Percentiles rank a stretch among this genome's conserved stretches.
Conservation (phyloP, 37 sponge, comb jelly and placozoan species). For the Oscarella lobularis region DNA sequence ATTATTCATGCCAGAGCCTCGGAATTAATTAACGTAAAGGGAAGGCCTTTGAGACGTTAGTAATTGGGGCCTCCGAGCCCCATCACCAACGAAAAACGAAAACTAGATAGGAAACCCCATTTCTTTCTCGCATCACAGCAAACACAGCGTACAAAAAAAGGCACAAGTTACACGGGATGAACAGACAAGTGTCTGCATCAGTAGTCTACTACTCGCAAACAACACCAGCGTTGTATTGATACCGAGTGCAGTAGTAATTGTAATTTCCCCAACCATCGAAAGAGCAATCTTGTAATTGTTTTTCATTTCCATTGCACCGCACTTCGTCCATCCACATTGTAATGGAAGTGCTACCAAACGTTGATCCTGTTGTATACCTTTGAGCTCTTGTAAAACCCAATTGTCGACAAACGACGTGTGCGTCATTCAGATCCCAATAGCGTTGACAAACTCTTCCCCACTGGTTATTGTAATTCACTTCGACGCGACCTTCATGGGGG, state of each 20-base stretch:
- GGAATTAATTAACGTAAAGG: no score
- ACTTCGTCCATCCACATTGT: slow-evolving; percentile 18
- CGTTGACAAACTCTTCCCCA: slow-evolving; percentile 30
- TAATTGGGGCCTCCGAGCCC: no score
- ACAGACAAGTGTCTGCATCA: no score
- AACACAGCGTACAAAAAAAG: no score
- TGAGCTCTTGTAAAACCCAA: slow-evolving; percentile 10
- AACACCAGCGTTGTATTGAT: no score
- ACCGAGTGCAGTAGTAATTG: slow-evolving; percentile 1
- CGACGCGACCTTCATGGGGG: slow-evolving; percentile 12
- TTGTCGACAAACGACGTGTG: slow-evolving; percentile 15
- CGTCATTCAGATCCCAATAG: slow-evolving; percentile 11
- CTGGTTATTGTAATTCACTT: slow-evolving; percentile 9
- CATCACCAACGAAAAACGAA: no score
- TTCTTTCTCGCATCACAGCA: no score
- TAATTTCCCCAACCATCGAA: slow-evolving; percentile 9
- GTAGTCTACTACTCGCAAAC: no score
- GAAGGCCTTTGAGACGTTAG: no score
- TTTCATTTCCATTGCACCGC: slow-evolving; percentile 18
- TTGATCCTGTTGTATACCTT: not conserved
- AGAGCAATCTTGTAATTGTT: slow-evolving; percentile 4
- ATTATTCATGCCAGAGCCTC: no score
- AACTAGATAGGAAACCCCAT: no score
- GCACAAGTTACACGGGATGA: no score
- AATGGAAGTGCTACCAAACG: not conserved